Percentiles rank a stretch among this genome's conserved stretches.
Evolutionary conservation across 2,113 vertebrate species (phyloP).

Genomic region (Dolichotis patagonum): DNA sequence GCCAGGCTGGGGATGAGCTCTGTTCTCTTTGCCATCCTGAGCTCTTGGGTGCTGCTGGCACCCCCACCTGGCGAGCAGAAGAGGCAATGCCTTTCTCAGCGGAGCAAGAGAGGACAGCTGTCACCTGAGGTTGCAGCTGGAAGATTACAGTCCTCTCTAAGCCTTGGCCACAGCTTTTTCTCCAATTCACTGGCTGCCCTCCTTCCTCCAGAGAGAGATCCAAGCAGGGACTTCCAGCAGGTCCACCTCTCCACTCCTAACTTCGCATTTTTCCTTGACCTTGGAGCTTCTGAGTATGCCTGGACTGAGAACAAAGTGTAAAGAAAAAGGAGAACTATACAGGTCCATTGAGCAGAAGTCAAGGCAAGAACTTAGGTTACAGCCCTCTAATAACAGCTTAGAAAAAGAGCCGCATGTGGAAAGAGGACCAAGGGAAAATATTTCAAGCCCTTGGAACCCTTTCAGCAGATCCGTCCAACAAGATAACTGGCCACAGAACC

Average conservation of each 20-base stretch:
- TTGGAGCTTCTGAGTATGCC: background rate
- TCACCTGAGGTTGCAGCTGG: background rate
- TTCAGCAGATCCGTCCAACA: slow-evolving; percentile 10
- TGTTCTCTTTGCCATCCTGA: background rate
- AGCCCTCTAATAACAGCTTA: background rate
- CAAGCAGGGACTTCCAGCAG: background rate
- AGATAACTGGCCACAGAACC: background rate
- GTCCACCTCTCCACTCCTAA: background rate
- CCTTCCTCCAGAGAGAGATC: background rate
- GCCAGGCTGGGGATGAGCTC: background rate
- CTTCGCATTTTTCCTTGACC: background rate
- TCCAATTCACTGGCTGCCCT: background rate
- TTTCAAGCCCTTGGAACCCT: background rate
- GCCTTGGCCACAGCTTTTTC: background rate
- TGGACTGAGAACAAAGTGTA: background rate
- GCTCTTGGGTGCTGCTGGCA: background rate
- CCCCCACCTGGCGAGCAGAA: background rate
- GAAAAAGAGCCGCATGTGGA: background rate
- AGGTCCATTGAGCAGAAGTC: background rate
- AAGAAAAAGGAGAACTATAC: background rate
- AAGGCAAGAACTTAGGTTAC: background rate
- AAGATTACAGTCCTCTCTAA: background rate
- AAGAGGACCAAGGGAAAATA: slow-evolving; percentile 17
- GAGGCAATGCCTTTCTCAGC: background rate
- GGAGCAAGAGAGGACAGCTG: too few species aligned